phyloP scores from a whole-genome alignment of 2,888 invertebrate species.

The Eulithis testata region DNA sequence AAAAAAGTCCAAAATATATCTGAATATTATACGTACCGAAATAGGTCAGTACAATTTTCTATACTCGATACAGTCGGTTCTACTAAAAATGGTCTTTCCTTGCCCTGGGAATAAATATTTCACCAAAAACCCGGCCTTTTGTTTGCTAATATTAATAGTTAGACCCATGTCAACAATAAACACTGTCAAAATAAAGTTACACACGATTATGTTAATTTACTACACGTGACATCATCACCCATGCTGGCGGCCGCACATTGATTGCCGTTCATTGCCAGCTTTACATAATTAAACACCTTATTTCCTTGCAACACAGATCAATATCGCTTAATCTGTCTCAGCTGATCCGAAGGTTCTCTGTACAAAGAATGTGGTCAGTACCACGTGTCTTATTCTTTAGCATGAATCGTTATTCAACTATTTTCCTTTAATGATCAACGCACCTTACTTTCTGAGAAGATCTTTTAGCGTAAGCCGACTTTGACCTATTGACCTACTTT shows the following conservation, averaged over 20 bases:
- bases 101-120: neutral
- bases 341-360: conserved; percentile 17
- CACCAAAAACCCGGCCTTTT: conserved; percentile 13
- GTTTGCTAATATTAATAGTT: conserved; percentile 39
- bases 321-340: conserved; percentile 18
- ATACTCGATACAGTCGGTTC: too few species aligned
- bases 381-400: conserved; percentile 18
- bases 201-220: conserved; percentile 68
- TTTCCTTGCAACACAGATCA: conserved; percentile 26
- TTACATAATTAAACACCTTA: conserved; percentile 20
- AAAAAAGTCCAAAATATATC: too few species aligned
- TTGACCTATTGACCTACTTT: conserved; percentile 25
- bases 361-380: conserved; percentile 26
- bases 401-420: conserved; percentile 17
- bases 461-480: conserved; percentile 23
- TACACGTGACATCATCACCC: conserved; percentile 71
- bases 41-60: too few species aligned
- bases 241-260: conserved; percentile 32
- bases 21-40: too few species aligned
- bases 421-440: conserved; percentile 17
- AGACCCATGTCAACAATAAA: conserved; percentile 38
- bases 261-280: conserved; percentile 18
- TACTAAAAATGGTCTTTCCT: neutral
- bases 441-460: conserved; percentile 24
- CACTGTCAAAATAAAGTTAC: conserved; percentile 39